Evolutionary conservation across 1,140 invertebrate genomes (phyloP), one percentile per base, ranked within the genome.

Genomic region (Diprion similis): DNA sequence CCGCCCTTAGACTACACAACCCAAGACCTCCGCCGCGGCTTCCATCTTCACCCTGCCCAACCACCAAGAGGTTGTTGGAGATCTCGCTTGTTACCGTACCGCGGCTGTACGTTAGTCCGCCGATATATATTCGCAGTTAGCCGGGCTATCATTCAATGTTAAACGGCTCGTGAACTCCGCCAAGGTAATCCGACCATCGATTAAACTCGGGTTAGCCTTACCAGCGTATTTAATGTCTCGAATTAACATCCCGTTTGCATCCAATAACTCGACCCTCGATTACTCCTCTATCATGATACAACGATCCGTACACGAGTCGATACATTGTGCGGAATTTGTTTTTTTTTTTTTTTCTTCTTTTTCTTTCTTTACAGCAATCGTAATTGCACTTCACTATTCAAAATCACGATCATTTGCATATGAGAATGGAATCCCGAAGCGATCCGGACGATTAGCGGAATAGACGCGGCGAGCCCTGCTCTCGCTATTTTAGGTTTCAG

Each of bases 41-140:
- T 37, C 24, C 24, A 37, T 37, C 24, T 59, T 17, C 51, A 59
- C 51, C n/a, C n/a, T 59, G 3, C 11, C 4, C 51, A 59, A 59
- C 51, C 51, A 59, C 51, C 51, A 59, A 59, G 51, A 59, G 51
- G 51, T 59, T 59, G 51, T 59, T 59, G n/a, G 11, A 59, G 51
- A 59, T 59, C 51, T 59, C 51, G 51, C 51, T 59, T 59, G 51
- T 59, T 59, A 59, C 51, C 51, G 51, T 59, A 59, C 51, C 51
- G n/a, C 11, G n/a, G 51, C 51, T 59, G 51, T 59, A 59, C 51
- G 51, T 17, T 17, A 59, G 51, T 8, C 51, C 11, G n/a, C 51
- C n/a, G 51, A 59, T 59, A 59, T 59, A 59, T 17, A 59, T 59
- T 59, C 51, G 51, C 51, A 59, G 51, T 59, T 59, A 59, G 51